phyloP scores from a whole-genome alignment of 92 coral and sea anemone genomes.

The Diadumene lineata region DNA sequence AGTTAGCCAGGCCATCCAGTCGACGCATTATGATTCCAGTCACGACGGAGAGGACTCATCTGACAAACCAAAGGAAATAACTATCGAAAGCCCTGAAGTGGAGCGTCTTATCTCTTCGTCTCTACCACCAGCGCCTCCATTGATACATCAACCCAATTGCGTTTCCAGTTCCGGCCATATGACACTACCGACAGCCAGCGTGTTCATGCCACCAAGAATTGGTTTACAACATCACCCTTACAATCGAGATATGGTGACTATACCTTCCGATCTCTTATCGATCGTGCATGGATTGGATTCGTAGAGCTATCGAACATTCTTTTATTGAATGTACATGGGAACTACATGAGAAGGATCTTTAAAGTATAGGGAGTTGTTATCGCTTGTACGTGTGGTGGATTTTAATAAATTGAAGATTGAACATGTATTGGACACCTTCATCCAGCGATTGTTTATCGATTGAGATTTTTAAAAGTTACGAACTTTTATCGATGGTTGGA shows the following conservation, averaged over 20 bases:
- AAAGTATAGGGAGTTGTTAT: not conserved
- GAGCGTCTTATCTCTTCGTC: constrained; percentile 10
- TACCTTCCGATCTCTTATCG: constrained; percentile 53
- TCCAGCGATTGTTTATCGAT: constrained; percentile 43
- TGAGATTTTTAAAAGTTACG: constrained; percentile 16
- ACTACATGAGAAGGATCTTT: too few relatives aligned
- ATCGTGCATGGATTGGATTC: constrained; percentile 50
- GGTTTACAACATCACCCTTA: constrained; percentile 23
- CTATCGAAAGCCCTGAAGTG: not conserved
- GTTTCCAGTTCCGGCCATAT: not conserved
- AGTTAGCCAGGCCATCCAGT: constrained; percentile 13
- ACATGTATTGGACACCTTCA: not conserved
- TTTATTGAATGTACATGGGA: not conserved
- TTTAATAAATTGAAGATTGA: not conserved
- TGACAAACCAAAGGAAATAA: not conserved
- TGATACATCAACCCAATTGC: constrained; percentile 16
- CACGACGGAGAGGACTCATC: not conserved
- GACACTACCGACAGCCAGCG: constrained; percentile 15
- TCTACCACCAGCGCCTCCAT: constrained; percentile 21
- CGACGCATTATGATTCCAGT: not conserved
- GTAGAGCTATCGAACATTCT: not conserved
- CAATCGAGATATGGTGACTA: constrained; percentile 48
- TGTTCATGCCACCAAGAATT: constrained; percentile 44
- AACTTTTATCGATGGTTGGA: constrained; percentile 48
- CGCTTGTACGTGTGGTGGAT: not conserved